phyloP scores from a whole-genome alignment of 1,140 invertebrate species.

The Conus ventricosus region DNA sequence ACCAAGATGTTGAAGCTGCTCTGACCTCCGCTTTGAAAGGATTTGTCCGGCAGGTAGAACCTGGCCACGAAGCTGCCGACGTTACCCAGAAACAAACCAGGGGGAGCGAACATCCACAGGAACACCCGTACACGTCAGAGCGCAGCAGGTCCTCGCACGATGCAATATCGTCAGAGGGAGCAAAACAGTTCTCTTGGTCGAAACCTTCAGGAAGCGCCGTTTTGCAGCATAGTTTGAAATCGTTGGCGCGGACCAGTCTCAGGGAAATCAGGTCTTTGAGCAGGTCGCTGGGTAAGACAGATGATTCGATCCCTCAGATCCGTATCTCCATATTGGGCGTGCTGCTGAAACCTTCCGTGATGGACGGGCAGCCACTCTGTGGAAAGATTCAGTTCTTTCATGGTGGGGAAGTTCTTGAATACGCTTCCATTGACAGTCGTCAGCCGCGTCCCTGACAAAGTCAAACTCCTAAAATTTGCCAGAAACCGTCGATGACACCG shows the following conservation, averaged over 20 bases:
- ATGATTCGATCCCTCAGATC: slow-evolving; percentile 7
- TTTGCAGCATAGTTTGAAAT: slow-evolving; percentile 33
- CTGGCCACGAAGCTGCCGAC: slow-evolving; percentile 39
- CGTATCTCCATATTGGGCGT: neutral
- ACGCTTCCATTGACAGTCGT: neutral
- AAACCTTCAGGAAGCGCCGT: slow-evolving; percentile 12
- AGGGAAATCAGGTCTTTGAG: neutral
- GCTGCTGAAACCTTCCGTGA: slow-evolving; percentile 1
- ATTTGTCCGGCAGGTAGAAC: slow-evolving; percentile 30
- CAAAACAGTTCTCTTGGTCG: slow-evolving; percentile 21
- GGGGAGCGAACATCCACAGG: slow-evolving; percentile 51
- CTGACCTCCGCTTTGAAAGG: slow-evolving; percentile 31
- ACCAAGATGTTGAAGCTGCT: slow-evolving; percentile 49
- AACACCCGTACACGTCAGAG: slow-evolving; percentile 37
- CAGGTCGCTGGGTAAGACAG: slow-evolving; percentile 3
- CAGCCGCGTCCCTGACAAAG: slow-evolving; percentile 5
- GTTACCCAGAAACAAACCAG: slow-evolving; percentile 51
- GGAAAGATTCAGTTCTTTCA: slow-evolving; percentile 12
- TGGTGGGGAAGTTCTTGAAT: neutral
- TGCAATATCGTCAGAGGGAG: slow-evolving; percentile 46
- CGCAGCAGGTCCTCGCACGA: slow-evolving; percentile 56
- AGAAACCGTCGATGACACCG: neutral
- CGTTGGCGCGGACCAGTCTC: neutral
- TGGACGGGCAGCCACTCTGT: neutral
- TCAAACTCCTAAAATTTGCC: neutral